Conservation (phyloP, 2,113 vertebrate genomes). For the Bubo blakistoni region DNA sequence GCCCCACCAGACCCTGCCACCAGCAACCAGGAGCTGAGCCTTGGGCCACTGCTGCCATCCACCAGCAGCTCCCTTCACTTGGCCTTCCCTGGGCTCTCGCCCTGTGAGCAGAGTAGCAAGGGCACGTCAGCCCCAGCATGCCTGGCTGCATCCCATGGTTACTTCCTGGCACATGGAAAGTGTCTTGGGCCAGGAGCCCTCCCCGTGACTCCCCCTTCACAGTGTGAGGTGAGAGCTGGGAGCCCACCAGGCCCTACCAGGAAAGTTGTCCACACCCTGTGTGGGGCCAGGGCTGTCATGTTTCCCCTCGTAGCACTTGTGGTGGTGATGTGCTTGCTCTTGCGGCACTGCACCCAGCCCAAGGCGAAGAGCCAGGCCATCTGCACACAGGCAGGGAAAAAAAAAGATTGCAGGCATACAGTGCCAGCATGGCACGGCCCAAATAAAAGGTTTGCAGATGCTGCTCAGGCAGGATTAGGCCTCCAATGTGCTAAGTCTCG, state of each 20-base stretch:
- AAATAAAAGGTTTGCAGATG: slow-evolving; percentile 62
- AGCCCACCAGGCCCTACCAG: background rate
- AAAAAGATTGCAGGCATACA: background rate
- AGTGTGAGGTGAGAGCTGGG: background rate
- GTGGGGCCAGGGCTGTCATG: rapidly evolving
- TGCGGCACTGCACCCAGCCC: background rate
- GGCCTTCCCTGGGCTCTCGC: background rate
- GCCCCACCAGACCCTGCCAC: background rate
- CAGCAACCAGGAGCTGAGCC: background rate
- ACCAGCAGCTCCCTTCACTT: background rate
- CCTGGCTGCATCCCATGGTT: rapidly evolving
- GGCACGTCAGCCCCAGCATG: rapidly evolving
- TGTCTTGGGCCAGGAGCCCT: rapidly evolving
- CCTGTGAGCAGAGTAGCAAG: background rate
- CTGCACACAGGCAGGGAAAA: background rate
- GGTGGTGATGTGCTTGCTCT: background rate
- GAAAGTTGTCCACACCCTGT: rapidly evolving
- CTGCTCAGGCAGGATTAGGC: slow-evolving; percentile 61
- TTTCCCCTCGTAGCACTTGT: background rate
- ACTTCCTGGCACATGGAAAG: rapidly evolving
- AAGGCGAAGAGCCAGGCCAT: slow-evolving; percentile 5
- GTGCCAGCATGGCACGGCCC: slow-evolving; percentile 40
- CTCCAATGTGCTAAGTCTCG: slow-evolving; percentile 61
- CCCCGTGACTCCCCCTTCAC: background rate
- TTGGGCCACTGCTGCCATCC: background rate